phyloP scores from a whole-genome alignment of 2,113 vertebrate genomes.

The Eonycteris spelaea region DNA sequence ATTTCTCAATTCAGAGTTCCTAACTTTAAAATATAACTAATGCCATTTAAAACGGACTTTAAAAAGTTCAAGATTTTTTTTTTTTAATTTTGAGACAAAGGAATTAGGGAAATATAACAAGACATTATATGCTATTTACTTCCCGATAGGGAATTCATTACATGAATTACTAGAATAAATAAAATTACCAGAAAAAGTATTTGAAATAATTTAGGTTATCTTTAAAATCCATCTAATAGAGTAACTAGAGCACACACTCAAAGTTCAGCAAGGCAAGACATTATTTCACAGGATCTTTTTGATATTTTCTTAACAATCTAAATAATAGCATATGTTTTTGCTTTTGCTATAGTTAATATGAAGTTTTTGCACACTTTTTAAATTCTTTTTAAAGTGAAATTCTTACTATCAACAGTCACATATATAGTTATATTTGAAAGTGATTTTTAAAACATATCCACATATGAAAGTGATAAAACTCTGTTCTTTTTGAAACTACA shows the following conservation, averaged over 20 bases:
- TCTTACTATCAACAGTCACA: background rate
- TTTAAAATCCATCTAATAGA: background rate
- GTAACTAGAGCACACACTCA: background rate
- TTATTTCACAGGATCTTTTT: background rate
- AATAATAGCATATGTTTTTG: background rate
- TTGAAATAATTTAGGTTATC: background rate
- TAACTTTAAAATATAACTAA: background rate
- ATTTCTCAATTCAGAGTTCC: background rate
- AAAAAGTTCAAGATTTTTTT: background rate
- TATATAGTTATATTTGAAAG: background rate
- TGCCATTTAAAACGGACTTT: background rate
- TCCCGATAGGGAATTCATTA: background rate
- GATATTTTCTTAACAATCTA: background rate
- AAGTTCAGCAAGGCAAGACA: background rate
- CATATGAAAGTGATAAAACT: background rate
- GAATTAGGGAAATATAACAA: background rate
- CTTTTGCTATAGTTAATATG: background rate
- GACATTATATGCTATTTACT: background rate
- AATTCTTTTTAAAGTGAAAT: background rate
- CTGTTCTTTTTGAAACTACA: background rate
- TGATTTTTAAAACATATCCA: background rate
- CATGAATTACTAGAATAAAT: background rate
- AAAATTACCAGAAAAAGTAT: background rate
- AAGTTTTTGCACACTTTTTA: background rate
- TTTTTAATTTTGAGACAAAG: background rate